These are phyloP conservation scores for Drosophila mimica DNA, from an alignment of 2,888 invertebrate genomes.

Conservation along the genomic window DNA sequence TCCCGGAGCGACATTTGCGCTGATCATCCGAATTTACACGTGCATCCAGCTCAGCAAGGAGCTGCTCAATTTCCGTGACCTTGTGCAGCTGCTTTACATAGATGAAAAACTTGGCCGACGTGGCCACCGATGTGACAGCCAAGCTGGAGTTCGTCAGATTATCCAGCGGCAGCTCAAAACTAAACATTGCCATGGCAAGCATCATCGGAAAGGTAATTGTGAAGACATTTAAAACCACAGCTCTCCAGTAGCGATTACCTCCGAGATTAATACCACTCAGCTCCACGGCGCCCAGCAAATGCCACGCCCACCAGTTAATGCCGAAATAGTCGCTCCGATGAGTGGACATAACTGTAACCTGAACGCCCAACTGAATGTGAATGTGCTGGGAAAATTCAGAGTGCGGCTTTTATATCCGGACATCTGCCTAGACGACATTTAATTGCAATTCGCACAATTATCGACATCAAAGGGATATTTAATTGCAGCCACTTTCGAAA, in stretches of 20 bases:
- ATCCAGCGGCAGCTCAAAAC: conserved; percentile 43
- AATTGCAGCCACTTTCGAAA: conserved; percentile 29
- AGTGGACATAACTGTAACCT: conserved; percentile 12
- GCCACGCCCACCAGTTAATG: conserved; percentile 37
- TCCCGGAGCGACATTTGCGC: not conserved
- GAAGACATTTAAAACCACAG: conserved; percentile 14
- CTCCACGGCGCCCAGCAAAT: conserved; percentile 39
- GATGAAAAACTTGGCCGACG: conserved; percentile 37
- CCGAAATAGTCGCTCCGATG: conserved; percentile 36
- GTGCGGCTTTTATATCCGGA: conserved; percentile 42
- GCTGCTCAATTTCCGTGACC: conserved; percentile 30
- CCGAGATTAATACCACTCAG: conserved; percentile 19
- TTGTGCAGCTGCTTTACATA: conserved; percentile 32
- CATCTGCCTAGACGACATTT: not conserved
- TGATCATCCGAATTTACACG: conserved; percentile 27
- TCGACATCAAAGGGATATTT: conserved; percentile 43
- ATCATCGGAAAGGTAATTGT: conserved; percentile 16
- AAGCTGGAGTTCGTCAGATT: conserved; percentile 55
- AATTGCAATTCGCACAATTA: conserved; percentile 39
- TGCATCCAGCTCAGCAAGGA: conserved; percentile 34
- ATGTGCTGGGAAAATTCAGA: not conserved
- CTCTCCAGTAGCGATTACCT: conserved; percentile 18
- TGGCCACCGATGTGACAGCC: conserved; percentile 41
- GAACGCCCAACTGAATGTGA: not conserved
- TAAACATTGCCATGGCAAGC: conserved; percentile 20